Evolutionary conservation across 1,140 invertebrate genomes (phyloP).

Genomic region (Matsumurasca onukii): DNA sequence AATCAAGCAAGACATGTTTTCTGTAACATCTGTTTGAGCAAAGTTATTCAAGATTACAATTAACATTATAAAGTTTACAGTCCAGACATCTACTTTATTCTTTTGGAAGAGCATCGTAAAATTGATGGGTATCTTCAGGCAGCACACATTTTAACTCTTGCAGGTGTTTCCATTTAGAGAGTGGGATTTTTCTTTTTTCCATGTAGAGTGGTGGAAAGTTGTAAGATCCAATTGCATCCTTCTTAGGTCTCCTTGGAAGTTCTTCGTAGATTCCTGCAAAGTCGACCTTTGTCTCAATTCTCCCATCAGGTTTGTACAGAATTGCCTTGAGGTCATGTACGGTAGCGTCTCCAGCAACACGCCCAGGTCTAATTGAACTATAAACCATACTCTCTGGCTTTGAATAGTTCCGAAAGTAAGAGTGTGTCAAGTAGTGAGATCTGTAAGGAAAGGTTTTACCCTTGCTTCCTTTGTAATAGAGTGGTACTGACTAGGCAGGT

Average conservation of each 20-base stretch:
- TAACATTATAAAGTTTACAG: background rate
- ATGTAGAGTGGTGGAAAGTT: too few relatives aligned
- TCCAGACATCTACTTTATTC: background rate
- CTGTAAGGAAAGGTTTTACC: background rate
- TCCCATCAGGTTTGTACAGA: constrained; percentile 23
- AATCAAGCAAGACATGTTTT: too few relatives aligned
- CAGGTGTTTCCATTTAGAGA: too few relatives aligned
- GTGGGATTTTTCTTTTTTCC: too few relatives aligned
- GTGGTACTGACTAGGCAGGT: constrained; percentile 39
- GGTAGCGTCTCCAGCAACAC: constrained; percentile 27
- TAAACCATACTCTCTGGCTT: constrained; percentile 11
- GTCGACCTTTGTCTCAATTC: constrained; percentile 19
- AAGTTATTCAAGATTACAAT: too few relatives aligned
- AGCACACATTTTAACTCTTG: constrained; percentile 29
- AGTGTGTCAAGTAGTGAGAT: constrained; percentile 13
- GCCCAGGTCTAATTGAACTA: constrained; percentile 29
- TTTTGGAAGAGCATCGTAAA: constrained; percentile 31
- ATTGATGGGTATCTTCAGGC: constrained; percentile 20
- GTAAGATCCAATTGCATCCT: background rate
- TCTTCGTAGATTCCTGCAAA: constrained; percentile 12
- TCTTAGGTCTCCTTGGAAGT: constrained; percentile 21
- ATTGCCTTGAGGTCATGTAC: constrained; percentile 30
- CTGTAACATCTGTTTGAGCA: too few relatives aligned
- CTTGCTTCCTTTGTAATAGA: constrained; percentile 19
- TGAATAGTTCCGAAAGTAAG: too few relatives aligned